A percentile compares a stretch with the other conserved stretches of the same genome.
Conservation (phyloP, 2,797 vertebrate species). For the Parauchenoglanis punctatus region DNA sequence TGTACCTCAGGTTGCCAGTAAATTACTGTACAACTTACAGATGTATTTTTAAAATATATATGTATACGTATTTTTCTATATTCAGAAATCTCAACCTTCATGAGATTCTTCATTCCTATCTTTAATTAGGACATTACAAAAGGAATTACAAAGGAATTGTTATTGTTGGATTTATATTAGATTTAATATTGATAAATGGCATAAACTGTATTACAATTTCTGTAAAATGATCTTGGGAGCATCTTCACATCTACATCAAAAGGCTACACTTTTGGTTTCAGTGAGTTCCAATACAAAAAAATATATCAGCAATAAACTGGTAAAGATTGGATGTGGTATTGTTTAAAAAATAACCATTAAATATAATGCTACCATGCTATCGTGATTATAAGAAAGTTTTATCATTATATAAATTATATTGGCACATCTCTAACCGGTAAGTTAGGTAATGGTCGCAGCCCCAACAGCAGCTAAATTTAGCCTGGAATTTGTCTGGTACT, state of each 20-base stretch:
- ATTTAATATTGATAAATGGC: too few species aligned
- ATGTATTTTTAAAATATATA: too few species aligned
- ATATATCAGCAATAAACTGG: neutral
- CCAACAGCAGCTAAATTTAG: constrained; percentile 6
- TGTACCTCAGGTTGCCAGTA: too few species aligned
- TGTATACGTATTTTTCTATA: neutral
- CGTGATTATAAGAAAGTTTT: neutral
- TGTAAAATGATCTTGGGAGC: neutral
- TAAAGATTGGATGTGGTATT: neutral
- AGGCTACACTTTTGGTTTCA: neutral
- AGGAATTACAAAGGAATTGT: too few species aligned
- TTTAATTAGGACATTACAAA: neutral
- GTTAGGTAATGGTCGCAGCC: neutral
- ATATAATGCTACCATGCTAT: neutral
- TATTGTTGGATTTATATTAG: too few species aligned
- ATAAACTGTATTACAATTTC: too few species aligned
- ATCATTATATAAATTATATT: neutral
- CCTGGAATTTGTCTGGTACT: neutral
- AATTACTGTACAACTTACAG: too few species aligned
- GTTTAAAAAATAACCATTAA: neutral
- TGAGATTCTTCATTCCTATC: neutral
- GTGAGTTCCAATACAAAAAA: neutral
- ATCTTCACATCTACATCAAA: neutral
- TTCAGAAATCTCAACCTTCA: neutral
- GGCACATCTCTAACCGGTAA: neutral